Conservation (phyloP, 2,888 invertebrate species). For the Drosophila fulvimacula region DNA sequence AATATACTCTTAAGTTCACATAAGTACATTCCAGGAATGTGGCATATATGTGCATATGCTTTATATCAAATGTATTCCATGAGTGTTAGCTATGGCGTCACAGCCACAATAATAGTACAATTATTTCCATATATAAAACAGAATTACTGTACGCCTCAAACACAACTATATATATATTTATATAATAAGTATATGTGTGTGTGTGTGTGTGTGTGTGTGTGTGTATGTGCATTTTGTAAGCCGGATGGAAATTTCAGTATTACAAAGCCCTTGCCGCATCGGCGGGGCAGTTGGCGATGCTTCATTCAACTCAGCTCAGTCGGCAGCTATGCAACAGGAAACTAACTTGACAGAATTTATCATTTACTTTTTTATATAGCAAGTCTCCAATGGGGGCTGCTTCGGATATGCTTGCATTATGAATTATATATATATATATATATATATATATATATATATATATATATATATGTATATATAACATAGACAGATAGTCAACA, state of each 20-base stretch:
- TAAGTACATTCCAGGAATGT: slow-evolving; percentile 10
- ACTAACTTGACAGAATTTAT: slow-evolving; percentile 38
- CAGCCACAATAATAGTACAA: slow-evolving; percentile 37
- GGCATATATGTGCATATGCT: not conserved
- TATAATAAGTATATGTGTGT: not conserved
- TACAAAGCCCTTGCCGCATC: slow-evolving; percentile 35
- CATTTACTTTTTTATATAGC: slow-evolving; percentile 23
- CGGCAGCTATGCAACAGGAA: slow-evolving; percentile 19
- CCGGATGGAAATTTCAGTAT: slow-evolving; percentile 61
- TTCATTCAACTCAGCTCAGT: slow-evolving; percentile 30
- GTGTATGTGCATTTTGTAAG: slow-evolving; percentile 26
- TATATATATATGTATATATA: slow-evolving; percentile 1
- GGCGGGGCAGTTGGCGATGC: slow-evolving; percentile 27
- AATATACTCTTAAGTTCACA: slow-evolving; percentile 13
- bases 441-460: not conserved
- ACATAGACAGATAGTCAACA: slow-evolving; percentile 18
- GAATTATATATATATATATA: slow-evolving; percentile 8
- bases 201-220: not conserved
- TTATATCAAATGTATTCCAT: slow-evolving; percentile 20
- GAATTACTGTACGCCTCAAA: slow-evolving; percentile 35
- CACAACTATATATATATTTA: slow-evolving; percentile 11
- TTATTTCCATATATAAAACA: slow-evolving; percentile 35
- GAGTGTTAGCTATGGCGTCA: slow-evolving; percentile 42
- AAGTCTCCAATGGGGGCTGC: slow-evolving; percentile 9
- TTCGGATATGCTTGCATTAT: slow-evolving; percentile 31